Evolutionary conservation across 2,888 invertebrate genomes (phyloP).

Genomic region (Minunthozetes semirufus): DNA sequence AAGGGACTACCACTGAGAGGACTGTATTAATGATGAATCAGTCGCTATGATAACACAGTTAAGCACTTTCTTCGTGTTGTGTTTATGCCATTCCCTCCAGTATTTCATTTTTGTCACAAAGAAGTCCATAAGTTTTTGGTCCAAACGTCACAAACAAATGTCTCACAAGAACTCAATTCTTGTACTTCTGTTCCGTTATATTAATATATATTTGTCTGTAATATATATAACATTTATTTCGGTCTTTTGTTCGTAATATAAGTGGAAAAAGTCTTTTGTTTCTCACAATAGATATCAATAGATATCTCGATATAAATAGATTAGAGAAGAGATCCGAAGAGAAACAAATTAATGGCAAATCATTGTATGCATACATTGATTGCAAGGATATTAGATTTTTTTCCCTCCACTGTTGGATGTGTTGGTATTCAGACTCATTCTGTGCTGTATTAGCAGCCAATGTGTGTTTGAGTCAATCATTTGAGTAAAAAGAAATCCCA

Average conservation of each 20-base stretch:
- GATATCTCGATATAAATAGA: too few species aligned
- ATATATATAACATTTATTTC: too few species aligned
- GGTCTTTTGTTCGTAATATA: too few species aligned
- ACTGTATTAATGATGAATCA: slow-evolving; percentile 15
- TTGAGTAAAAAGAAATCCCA: background rate
- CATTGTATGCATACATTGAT: too few species aligned
- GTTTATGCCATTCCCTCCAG: background rate
- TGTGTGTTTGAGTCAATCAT: slow-evolving; percentile 15
- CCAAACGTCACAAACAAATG: slow-evolving; percentile 2
- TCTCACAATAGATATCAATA: too few species aligned
- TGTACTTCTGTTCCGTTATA: background rate
- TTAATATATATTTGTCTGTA: background rate
- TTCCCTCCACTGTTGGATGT: too few species aligned
- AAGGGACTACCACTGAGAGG: background rate
- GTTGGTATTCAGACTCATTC: background rate
- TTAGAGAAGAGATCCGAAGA: too few species aligned
- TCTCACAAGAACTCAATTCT: slow-evolving; percentile 1
- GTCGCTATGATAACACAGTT: background rate
- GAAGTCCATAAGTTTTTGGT: background rate
- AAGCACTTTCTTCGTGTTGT: background rate
- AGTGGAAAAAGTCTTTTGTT: too few species aligned
- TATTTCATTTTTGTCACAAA: background rate
- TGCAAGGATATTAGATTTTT: too few species aligned
- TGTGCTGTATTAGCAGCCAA: background rate
- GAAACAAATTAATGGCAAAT: too few species aligned